phyloP scores from a whole-genome alignment of 2,113 vertebrate genomes.

The Melospiza georgiana region DNA sequence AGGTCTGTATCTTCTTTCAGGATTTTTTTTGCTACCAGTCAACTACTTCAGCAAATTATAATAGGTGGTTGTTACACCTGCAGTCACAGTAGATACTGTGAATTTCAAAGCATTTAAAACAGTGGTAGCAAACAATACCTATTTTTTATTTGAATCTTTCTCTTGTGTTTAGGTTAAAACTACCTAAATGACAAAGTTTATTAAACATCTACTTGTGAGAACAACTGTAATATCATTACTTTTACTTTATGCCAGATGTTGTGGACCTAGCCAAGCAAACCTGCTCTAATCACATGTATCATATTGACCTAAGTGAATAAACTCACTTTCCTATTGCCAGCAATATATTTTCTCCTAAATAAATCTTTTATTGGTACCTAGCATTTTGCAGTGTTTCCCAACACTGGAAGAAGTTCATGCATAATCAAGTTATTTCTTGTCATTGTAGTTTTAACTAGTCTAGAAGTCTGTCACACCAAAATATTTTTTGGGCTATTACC shows the following conservation, averaged over 20 bases:
- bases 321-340: neutral
- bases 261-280: neutral
- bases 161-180: neutral
- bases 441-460: neutral
- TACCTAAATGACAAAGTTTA: neutral
- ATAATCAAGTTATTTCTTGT: neutral
- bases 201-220: neutral
- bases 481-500: neutral
- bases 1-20: neutral
- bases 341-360: neutral
- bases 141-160: neutral
- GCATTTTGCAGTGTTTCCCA: neutral
- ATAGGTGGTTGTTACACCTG: neutral
- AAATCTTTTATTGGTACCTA: neutral
- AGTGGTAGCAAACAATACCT: neutral
- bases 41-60: neutral
- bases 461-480: neutral
- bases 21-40: neutral
- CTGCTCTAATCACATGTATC: neutral
- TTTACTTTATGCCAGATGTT: neutral
- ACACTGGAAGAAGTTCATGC: neutral
- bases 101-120: neutral
- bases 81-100: neutral
- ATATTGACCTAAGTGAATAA: neutral
- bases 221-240: neutral